These are phyloP conservation scores for Bufo bufo DNA, from an alignment of 2,113 vertebrate species.

Conservation along the genomic window DNA sequence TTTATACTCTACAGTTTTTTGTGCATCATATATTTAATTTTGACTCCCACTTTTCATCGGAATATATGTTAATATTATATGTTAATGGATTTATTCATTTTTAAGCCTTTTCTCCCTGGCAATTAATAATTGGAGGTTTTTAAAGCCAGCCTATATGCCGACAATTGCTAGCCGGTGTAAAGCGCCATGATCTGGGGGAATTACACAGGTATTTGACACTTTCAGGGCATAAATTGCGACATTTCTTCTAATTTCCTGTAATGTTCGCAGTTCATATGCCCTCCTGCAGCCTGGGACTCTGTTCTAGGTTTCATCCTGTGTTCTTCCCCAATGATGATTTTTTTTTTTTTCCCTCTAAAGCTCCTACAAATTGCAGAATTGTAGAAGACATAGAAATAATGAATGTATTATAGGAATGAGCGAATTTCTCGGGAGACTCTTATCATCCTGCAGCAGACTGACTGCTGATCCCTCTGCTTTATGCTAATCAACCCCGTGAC, in stretches of 20 bases:
- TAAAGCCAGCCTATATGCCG: not conserved
- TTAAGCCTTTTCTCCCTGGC: not conserved
- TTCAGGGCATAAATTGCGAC: slow-evolving; percentile 7
- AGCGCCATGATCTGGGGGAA: not conserved
- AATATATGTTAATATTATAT: no score
- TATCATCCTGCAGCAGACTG: slow-evolving; percentile 75
- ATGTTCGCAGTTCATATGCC: not conserved
- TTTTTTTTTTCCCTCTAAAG: slow-evolving; percentile 59
- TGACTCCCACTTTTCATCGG: no score
- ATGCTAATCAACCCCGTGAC: slow-evolving; percentile 74
- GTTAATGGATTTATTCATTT: not conserved
- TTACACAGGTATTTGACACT: slow-evolving; percentile 1
- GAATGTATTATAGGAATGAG: slow-evolving; percentile 77
- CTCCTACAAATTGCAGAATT: slow-evolving; percentile 67
- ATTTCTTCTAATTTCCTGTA: slow-evolving; percentile 18
- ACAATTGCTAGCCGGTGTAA: not conserved
- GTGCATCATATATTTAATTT: no score
- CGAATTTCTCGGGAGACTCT: slow-evolving; percentile 76
- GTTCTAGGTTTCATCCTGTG: slow-evolving; percentile 52
- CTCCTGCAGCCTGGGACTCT: slow-evolving; percentile 56
- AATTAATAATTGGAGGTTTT: not conserved
- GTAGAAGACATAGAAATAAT: slow-evolving; percentile 74
- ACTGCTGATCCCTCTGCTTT: slow-evolving; percentile 70
- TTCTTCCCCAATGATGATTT: slow-evolving; percentile 58
- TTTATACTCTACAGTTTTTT: no score